Percentiles rank a stretch among this genome's conserved stretches.
phyloP scores from a whole-genome alignment of 1,140 invertebrate species.

The Pomacea maculata region DNA sequence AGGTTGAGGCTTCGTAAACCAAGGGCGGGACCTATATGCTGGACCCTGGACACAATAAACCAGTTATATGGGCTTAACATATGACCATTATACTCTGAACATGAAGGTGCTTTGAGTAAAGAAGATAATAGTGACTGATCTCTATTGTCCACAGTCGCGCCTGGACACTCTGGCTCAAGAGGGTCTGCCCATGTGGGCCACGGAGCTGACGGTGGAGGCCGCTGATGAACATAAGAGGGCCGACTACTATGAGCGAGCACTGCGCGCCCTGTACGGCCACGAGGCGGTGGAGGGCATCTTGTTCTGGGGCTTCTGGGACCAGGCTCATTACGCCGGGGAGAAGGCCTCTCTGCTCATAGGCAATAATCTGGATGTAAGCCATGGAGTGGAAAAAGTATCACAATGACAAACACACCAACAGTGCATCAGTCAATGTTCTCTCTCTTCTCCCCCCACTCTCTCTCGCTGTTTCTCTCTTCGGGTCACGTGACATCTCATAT shows the following conservation, averaged over 20 bases:
- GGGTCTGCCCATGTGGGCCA: constrained; percentile 48
- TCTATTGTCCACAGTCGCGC: constrained; percentile 11
- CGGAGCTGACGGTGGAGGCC: constrained; percentile 26
- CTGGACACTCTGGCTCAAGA: constrained; percentile 43
- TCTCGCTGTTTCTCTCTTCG: no score
- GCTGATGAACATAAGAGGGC: constrained; percentile 20
- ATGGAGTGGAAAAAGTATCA: neutral
- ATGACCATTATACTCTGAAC: neutral
- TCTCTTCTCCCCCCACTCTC: no score
- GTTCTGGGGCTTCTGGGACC: constrained; percentile 34
- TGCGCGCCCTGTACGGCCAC: constrained; percentile 24
- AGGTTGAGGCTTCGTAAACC: no score
- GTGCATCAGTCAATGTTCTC: no score
- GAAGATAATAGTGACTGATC: neutral
- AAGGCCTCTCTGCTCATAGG: constrained; percentile 10
- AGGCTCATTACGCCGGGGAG: constrained; percentile 4
- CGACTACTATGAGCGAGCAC: constrained; percentile 23
- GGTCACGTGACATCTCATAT: no score
- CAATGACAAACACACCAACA: no score
- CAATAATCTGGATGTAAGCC: neutral
- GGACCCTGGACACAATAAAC: no score
- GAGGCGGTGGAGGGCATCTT: constrained; percentile 28
- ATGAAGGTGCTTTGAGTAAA: neutral
- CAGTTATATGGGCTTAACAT: no score
- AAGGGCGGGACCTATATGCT: neutral